Base-by-base conservation (phyloP, 64 coral and sea anemone genomes). In the Catalaphyllia jardinei region DNA sequence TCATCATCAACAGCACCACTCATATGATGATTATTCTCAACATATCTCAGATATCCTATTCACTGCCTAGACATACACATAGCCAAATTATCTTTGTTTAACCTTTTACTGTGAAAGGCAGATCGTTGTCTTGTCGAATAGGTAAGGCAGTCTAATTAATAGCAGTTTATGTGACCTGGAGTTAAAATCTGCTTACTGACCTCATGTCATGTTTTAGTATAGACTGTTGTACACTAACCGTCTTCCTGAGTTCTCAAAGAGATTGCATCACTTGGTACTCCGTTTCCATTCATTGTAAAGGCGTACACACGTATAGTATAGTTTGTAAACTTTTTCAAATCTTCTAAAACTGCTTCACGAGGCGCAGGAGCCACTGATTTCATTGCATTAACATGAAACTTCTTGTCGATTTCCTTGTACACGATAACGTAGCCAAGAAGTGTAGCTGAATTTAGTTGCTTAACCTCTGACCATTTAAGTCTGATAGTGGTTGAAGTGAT, bases 201-300 rank as follows among this genome's bases (percentile, higher is more conserved):
- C 54, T 57, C 54, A 57, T 13, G 33, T 35, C 33, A 35, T 35
- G 33, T 35, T 35, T 35, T 3, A 35, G 33, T 0, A 1, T 38
- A n/a, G 28, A 18, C 13, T 25, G 20, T 0, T 61, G 17, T 15
- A 46, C 33, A 46, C 81, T 92, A 72, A 79, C 90, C 81, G 50
- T 92, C 90, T 79, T 92, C 82, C 16, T 92, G 82, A 22, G 90
- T 92, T 77, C 60, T 61, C 51, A 75, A 15, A 22, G 73, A 39
- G 2, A 87, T 60, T 11, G 49, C 27, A 0, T 15, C 19, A 33
- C 82, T 79, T n/a, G 73, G 57, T 7, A 79, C 31, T n/a, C 90
- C 90, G 33, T 92, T 87, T 7, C 90, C 90, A 39, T 69, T 52
- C 2, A 1, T n/a, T 0, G 81, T 67, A 92, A 79, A 92, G 0